A percentile compares a stretch with the other conserved stretches of the same genome.
phyloP scores from a whole-genome alignment of 1,140 invertebrate species.

The Cydia amplana region DNA sequence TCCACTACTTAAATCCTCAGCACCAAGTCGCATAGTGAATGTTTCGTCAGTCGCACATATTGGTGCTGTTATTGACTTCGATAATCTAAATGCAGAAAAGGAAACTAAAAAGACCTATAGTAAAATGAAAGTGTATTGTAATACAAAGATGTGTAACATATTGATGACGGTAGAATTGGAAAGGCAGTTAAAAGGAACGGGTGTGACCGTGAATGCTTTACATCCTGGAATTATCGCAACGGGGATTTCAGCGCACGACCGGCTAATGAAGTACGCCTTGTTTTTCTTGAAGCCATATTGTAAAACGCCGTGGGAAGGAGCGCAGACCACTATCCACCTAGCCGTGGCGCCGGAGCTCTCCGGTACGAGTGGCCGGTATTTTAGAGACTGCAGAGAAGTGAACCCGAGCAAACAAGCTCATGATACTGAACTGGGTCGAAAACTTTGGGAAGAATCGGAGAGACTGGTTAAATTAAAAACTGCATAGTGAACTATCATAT shows the following conservation, averaged over 20 bases:
- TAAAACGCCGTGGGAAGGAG: constrained; percentile 69
- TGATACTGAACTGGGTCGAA: constrained; percentile 46
- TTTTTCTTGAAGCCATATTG: constrained; percentile 36
- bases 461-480: constrained; percentile 46
- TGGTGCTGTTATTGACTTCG: constrained; percentile 84
- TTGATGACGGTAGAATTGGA: constrained; percentile 90
- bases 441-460: constrained; percentile 57
- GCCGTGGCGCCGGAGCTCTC: constrained; percentile 74
- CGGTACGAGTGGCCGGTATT: constrained; percentile 76
- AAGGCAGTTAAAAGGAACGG: constrained; percentile 84
- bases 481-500: background rate
- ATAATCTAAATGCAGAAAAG: constrained; percentile 85
- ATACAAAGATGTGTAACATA: constrained; percentile 92
- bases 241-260: constrained; percentile 52
- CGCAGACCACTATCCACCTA: constrained; percentile 78
- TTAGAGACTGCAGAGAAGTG: constrained; percentile 68
- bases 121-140: constrained; percentile 83
- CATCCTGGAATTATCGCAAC: constrained; percentile 87
- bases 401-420: constrained; percentile 40
- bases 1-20: constrained; percentile 88
- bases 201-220: constrained; percentile 88
- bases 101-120: constrained; percentile 71
- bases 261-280: constrained; percentile 60
- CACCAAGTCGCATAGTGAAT: constrained; percentile 89
- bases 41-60: constrained; percentile 89